Conservation (phyloP, 2,797 vertebrate genomes). For the Enteromius mattozi region DNA sequence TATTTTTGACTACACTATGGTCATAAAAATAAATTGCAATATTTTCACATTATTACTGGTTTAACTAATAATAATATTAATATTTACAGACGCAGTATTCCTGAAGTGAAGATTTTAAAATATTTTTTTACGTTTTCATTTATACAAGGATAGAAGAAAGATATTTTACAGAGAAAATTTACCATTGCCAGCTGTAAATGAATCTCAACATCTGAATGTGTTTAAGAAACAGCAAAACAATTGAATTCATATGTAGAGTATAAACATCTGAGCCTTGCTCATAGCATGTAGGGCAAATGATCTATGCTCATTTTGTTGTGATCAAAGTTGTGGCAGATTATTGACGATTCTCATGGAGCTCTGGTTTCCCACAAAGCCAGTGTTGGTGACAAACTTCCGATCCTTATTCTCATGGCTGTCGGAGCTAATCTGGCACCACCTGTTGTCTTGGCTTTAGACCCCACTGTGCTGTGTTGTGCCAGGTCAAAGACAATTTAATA, state of each 20-base stretch:
- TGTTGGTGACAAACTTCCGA: constrained; percentile 52
- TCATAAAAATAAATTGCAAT: too few species aligned
- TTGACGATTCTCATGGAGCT: constrained; percentile 63
- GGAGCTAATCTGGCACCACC: constrained; percentile 75
- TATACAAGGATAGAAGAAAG: not conserved
- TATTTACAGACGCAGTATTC: too few species aligned
- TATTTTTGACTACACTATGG: not conserved
- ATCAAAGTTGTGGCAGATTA: constrained; percentile 66
- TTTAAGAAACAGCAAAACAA: not conserved
- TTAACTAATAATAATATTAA: too few species aligned
- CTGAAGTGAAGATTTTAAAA: too few species aligned
- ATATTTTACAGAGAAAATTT: not conserved
- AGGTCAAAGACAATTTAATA: constrained; percentile 64
- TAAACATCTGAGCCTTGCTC: constrained; percentile 14
- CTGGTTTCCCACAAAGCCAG: constrained; percentile 60
- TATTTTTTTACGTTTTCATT: not conserved
- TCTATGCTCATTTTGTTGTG: not conserved
- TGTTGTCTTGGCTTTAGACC: constrained; percentile 71
- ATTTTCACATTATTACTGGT: too few species aligned
- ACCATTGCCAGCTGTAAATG: not conserved
- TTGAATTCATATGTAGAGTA: constrained; percentile 9
- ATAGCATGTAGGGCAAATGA: constrained; percentile 45
- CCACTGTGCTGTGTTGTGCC: constrained; percentile 65
- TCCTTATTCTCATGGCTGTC: constrained; percentile 62
- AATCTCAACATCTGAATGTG: not conserved